Conservation (phyloP, 2,113 vertebrate genomes). For the Drymodes brunneopygia region DNA sequence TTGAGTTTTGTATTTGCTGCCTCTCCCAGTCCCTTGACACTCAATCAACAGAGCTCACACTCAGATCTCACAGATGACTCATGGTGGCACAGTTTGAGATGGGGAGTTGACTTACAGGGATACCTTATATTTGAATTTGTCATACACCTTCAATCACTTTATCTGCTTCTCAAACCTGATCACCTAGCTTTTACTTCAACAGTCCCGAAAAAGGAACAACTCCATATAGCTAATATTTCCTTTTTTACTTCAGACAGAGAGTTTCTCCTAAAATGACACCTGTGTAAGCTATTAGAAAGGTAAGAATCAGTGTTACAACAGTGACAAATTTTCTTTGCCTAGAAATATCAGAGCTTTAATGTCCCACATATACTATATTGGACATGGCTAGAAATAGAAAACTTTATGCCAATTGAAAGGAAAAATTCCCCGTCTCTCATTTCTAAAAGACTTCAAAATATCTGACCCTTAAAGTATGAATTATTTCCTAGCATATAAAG, state of each 20-base stretch:
- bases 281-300: conserved; percentile 6
- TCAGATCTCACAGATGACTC: not conserved
- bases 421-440: not conserved
- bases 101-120: not conserved
- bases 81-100: not conserved
- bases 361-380: not conserved
- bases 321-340: conserved; percentile 34
- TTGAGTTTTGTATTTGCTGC: not conserved
- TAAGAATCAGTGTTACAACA: not conserved
- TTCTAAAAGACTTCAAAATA: not conserved
- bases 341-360: conserved; percentile 37
- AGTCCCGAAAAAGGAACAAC: not conserved
- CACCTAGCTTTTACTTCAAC: not conserved
- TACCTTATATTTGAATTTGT: not conserved
- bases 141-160: not conserved
- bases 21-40: not conserved
- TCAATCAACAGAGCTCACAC: not conserved
- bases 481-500: conserved; percentile 16
- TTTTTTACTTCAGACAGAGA: conserved; percentile 16
- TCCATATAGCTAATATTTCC: not conserved
- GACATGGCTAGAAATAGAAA: not conserved
- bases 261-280: conserved; percentile 14
- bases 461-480: not conserved
- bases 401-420: not conserved
- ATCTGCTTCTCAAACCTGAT: not conserved